Conservation (phyloP, 2,888 invertebrate genomes). For the Thereva nobilitata region DNA sequence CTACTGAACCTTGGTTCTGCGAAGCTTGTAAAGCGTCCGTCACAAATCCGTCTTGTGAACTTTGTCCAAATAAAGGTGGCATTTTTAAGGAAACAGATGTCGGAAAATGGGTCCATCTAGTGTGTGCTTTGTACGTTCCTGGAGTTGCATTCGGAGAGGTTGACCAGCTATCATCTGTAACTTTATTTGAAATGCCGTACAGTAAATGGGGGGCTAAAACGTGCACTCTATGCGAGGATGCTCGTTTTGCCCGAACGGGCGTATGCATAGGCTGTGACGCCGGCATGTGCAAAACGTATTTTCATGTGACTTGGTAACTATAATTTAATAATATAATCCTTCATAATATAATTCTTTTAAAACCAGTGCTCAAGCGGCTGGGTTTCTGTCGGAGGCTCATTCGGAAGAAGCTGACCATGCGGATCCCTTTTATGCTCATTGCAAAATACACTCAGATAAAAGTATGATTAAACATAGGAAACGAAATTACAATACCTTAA, state of each 20-base stretch:
- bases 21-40: constrained; percentile 95
- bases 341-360: neutral
- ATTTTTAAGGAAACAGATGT: constrained; percentile 97
- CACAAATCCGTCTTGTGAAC: constrained; percentile 86
- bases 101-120: constrained; percentile 97
- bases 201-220: constrained; percentile 93
- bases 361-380: constrained; percentile 86
- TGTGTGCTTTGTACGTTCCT: constrained; percentile 96
- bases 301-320: constrained; percentile 94
- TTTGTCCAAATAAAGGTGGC: constrained; percentile 91
- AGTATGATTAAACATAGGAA: constrained; percentile 77
- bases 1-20: constrained; percentile 99
- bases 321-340: neutral
- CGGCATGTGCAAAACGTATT: constrained; percentile 95
- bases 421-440: constrained; percentile 97
- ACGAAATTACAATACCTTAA: constrained; percentile 82
- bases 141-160: constrained; percentile 97
- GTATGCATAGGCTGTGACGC: constrained; percentile 98
- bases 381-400: constrained; percentile 89
- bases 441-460: constrained; percentile 93
- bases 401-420: constrained; percentile 89
- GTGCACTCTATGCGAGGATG: constrained; percentile 88
- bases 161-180: constrained; percentile 87
- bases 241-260: constrained; percentile 85
- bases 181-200: constrained; percentile 97